Evolutionary conservation across 2,888 invertebrate species (phyloP).

Genomic region (Cephus spinipes): DNA sequence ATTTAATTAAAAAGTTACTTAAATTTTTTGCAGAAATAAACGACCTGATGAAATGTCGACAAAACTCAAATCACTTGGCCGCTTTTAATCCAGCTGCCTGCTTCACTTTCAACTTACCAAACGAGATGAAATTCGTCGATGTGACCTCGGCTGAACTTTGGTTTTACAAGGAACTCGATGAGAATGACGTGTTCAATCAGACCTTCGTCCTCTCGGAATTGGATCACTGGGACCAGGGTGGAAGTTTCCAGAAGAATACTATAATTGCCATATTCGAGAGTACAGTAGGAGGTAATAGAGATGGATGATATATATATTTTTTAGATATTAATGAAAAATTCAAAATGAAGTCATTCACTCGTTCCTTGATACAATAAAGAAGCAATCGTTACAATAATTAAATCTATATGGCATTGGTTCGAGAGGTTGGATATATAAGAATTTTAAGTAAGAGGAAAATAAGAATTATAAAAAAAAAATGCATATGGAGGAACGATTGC

Average conservation of each 20-base stretch:
- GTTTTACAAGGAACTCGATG: conserved; percentile 80
- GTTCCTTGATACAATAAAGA: neutral
- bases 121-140: conserved; percentile 79
- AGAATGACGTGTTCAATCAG: conserved; percentile 76
- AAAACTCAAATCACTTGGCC: conserved; percentile 58
- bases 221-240: conserved; percentile 78
- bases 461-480: neutral
- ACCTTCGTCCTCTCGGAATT: conserved; percentile 84
- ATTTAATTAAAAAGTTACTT: neutral
- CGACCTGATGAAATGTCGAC: conserved; percentile 45
- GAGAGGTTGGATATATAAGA: neutral
- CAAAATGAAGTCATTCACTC: neutral
- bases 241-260: conserved; percentile 80
- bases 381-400: neutral
- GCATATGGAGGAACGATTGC: neutral
- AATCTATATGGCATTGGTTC: neutral
- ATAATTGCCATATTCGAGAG: conserved; percentile 84
- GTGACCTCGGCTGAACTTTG: conserved; percentile 84
- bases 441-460: neutral
- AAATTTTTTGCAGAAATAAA: conserved; percentile 3
- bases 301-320: conserved; percentile 26
- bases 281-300: conserved; percentile 71
- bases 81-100: conserved; percentile 76
- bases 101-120: conserved; percentile 81
- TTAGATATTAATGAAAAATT: neutral